Evolutionary conservation across 2,888 invertebrate species (phyloP).

Genomic region (Ochlodes sylvanus): DNA sequence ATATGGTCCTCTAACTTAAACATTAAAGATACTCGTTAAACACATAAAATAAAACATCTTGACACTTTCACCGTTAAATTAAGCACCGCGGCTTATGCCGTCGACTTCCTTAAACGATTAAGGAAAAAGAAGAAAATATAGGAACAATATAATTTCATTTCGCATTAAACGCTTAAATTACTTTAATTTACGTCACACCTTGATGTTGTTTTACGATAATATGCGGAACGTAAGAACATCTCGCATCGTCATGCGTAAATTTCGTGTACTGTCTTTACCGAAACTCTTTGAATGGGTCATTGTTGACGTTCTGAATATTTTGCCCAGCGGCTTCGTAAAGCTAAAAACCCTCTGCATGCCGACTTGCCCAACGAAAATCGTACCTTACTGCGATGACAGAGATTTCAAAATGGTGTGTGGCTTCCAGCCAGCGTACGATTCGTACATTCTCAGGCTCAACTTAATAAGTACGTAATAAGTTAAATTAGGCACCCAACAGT

Average conservation of each 20-base stretch:
- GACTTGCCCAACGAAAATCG: neutral
- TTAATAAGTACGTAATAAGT: conserved; percentile 37
- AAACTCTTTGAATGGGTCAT: conserved; percentile 32
- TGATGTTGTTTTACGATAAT: conserved; percentile 16
- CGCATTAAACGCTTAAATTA: conserved; percentile 14
- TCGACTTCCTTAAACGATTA: conserved; percentile 8
- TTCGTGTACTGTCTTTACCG: conserved; percentile 17
- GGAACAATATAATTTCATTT: conserved; percentile 12
- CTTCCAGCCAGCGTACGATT: neutral
- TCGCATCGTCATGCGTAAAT: conserved; percentile 19
- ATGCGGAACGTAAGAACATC: conserved; percentile 14
- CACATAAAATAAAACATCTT: conserved; percentile 20
- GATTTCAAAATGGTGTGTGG: neutral
- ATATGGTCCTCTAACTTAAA: neutral
- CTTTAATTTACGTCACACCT: conserved; percentile 6
- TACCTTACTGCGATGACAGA: neutral
- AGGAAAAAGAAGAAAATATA: conserved; percentile 4
- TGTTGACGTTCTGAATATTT: conserved; percentile 33
- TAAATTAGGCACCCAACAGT: conserved; percentile 37
- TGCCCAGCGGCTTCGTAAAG: conserved; percentile 27
- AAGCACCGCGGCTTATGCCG: neutral
- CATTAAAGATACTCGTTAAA: conserved; percentile 1
- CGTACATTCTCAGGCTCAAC: conserved; percentile 36
- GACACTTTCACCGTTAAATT: conserved; percentile 14
- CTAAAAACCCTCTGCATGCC: conserved; percentile 23